Evolutionary conservation across 1,140 invertebrate genomes (phyloP), one percentile per base, ranked within the genome.

Genomic region (Apolygus lucorum): DNA sequence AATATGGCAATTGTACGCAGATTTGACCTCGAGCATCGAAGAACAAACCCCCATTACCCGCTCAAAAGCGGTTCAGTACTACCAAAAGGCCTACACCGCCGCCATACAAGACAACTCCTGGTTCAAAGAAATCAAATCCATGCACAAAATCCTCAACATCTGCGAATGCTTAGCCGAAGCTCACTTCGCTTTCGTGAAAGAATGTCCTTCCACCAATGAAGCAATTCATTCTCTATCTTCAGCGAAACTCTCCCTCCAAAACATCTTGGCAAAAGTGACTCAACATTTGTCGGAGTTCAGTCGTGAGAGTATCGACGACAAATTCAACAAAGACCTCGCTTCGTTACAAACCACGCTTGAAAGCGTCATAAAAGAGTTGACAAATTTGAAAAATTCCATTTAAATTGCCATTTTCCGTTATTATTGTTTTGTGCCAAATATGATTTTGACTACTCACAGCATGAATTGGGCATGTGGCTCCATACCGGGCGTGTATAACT

Each of bases 1-100:
- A 42, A 75, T 94, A 29, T 95, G 92, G 92, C 83, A 87, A 75
- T 77, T 92, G 13, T 93, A 95, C 75, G 88, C 89, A 0, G 79
- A 87, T 73, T 77, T 94, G 26, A 85, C 86, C n/a, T 78, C 82
- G 1, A 81, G 82, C n/a, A 77, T 82, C 54, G 78, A 86, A 24
- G 80, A 86, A 52, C 83, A 84, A 21, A 75, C 81, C 79, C 0
- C 86, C 87, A 74, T 84, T 86, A 65, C 79, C 86, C 24, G 81
- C 86, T 49, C 83, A 83, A 78, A 87, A 86, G 69, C 85, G 84
- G 76, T 80, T 81, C 75, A 80, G 81, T 71, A 84, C 82, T 78
- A 82, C 34, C 82, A 84, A 76, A 85, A 84, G 74, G 77, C 82
- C 42, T 75, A 83, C 63, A 76, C 81, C 74, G 54, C 74, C 26